Evolutionary conservation across 2,113 vertebrate species (phyloP).

Genomic region (Nannospalax galili): DNA sequence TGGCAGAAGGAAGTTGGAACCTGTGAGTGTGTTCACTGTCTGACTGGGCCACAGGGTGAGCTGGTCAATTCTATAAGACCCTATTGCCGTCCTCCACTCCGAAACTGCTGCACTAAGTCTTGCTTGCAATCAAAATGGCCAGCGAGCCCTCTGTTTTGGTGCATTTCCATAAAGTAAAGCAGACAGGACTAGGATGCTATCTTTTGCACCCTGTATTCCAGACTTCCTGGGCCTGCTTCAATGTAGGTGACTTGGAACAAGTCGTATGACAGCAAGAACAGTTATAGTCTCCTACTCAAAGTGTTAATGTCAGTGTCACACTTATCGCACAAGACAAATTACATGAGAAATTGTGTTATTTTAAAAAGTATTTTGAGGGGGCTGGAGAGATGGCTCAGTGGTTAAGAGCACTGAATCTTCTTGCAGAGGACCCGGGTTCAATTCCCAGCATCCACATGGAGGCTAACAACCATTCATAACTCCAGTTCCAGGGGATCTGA

Average conservation of each 20-base stretch:
- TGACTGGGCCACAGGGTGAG: not conserved
- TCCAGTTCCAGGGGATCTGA: too few species aligned
- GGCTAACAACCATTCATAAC: too few species aligned
- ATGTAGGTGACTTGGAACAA: not conserved
- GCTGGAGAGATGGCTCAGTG: too few species aligned
- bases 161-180: not conserved
- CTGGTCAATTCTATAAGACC: not conserved
- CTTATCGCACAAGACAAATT: not conserved
- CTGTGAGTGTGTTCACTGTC: not conserved
- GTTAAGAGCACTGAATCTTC: too few species aligned
- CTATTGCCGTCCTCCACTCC: not conserved
- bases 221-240: not conserved
- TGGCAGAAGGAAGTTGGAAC: not conserved
- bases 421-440: too few species aligned
- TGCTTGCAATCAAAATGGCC: not conserved
- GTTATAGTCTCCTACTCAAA: not conserved
- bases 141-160: not conserved
- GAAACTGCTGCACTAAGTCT: not conserved
- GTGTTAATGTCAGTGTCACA: not conserved
- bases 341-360: not conserved
- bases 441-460: too few species aligned
- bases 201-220: not conserved
- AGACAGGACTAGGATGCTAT: not conserved
- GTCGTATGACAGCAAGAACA: not conserved
- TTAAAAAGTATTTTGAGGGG: not conserved